Evolutionary conservation across 1,140 invertebrate species (phyloP), one percentile per base, ranked within the genome.

Genomic region (Pogonomyrmex barbatus): DNA sequence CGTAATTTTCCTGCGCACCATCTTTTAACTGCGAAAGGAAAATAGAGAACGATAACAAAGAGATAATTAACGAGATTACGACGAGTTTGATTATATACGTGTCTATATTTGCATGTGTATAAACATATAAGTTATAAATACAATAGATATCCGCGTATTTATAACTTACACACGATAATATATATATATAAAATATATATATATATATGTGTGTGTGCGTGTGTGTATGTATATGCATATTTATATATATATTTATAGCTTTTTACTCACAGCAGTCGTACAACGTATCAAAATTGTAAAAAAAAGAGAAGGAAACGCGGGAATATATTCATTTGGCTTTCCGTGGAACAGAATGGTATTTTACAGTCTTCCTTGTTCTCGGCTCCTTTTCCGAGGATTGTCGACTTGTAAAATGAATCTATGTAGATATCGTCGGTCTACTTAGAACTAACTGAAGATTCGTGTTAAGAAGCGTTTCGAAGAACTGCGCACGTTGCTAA

Each of bases 71-170:
- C 42, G 10, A 24, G 10, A 75, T 70, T 9, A 70, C 36, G 45
- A 52, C 14, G 24, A 36, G n/a, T 71, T 63, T 67, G 87, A 5
- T 87, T 86, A 90, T 70, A 87, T 89, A 88, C 36, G 85, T 84
- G 68, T 92, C 84, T 91, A 90, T 88, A 90, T 87, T 76, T 89
- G 78, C 65, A 90, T 86, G 89, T 86, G 90, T 92, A 91, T 89
- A 91, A 90, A 91, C 77, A 87, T 88, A 91, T 87, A 88, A 90
- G 85, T 89, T 90, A 91, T 86, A 91, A 91, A 91, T 91, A 90
- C 73, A 86, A 39, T 78, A 78, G 62, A n/a, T 14, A 63, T 73
- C 62, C 68, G 73, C 73, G 82, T 90, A 89, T 83, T 88, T 82
- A 88, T 87, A 87, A 89, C 87, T 90, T 84, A 88, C 78, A 86